Percentiles rank a stretch among this genome's conserved stretches.
These are phyloP conservation scores for Hylaeus volcanicus DNA, from an alignment of 1,140 invertebrate species.

Conservation along the genomic window DNA sequence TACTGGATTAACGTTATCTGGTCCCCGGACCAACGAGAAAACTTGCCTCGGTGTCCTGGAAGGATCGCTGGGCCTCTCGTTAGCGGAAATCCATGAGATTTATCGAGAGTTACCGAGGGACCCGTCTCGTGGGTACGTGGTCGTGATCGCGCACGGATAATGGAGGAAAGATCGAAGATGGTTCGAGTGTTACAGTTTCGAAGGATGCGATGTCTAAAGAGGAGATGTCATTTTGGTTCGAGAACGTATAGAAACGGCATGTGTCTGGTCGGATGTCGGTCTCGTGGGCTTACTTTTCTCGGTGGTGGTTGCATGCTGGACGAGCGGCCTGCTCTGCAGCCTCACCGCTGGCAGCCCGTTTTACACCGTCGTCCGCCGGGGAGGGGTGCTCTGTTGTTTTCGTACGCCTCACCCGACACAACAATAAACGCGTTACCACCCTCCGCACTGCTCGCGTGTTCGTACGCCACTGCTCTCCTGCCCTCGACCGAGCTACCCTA, in stretches of 20 bases:
- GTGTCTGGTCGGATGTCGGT: background rate
- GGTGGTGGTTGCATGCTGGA: constrained; percentile 87
- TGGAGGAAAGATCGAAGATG: background rate
- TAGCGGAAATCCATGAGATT: too few relatives aligned
- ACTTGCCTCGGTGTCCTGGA: too few relatives aligned
- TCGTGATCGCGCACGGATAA: background rate
- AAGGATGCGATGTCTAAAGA: too few relatives aligned
- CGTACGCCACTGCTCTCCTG: constrained; percentile 74
- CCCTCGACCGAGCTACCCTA: constrained; percentile 67
- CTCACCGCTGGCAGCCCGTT: constrained; percentile 66
- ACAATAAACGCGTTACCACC: constrained; percentile 55
- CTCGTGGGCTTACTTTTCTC: constrained; percentile 84
- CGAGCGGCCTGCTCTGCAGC: constrained; percentile 61
- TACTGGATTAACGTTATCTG: too few relatives aligned
- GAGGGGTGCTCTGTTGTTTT: constrained; percentile 61
- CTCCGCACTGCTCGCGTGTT: constrained; percentile 67
- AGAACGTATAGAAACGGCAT: background rate
- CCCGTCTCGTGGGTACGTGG: background rate
- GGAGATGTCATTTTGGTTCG: background rate
- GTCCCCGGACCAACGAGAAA: too few relatives aligned
- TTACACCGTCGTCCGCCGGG: constrained; percentile 55
- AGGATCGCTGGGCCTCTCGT: too few relatives aligned
- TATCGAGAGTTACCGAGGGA: background rate
- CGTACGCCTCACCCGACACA: constrained; percentile 59
- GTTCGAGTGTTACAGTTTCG: too few relatives aligned